phyloP scores from a whole-genome alignment of 2,888 invertebrate species.

The Zootermopsis nevadensis region DNA sequence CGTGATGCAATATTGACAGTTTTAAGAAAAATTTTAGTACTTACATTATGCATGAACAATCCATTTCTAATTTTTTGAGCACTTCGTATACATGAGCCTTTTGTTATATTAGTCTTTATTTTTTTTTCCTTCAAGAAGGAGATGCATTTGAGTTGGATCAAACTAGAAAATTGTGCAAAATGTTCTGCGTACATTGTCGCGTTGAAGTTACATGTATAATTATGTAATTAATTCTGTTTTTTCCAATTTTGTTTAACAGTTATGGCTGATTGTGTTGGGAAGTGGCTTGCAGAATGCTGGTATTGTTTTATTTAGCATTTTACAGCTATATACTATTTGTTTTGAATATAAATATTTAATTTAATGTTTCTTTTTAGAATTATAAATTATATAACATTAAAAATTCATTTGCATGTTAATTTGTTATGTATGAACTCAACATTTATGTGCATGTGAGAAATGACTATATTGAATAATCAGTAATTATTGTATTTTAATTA shows the following conservation, averaged over 20 bases:
- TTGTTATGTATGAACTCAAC: neutral
- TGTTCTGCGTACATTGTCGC: neutral
- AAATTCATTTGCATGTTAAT: neutral
- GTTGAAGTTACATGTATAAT: neutral
- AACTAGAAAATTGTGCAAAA: neutral
- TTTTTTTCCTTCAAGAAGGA: neutral
- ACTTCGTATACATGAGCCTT: neutral
- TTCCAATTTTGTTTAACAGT: neutral
- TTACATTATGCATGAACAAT: neutral
- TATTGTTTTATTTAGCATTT: conserved; percentile 52
- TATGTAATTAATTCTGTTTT: neutral
- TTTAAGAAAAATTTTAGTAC: neutral
- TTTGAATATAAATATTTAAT: neutral
- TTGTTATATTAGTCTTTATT: neutral
- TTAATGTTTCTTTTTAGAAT: neutral
- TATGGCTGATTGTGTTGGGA: conserved; percentile 43
- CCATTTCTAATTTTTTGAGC: neutral
- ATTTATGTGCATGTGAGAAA: neutral
- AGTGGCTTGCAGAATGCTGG: conserved; percentile 61
- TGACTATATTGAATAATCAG: no score
- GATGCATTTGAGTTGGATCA: neutral
- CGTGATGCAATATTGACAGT: neutral
- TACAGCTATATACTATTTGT: neutral
- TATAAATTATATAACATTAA: neutral
- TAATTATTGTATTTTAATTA: neutral